Base-by-base conservation (phyloP, 2,888 invertebrate species). In the Cantharis rufa region DNA sequence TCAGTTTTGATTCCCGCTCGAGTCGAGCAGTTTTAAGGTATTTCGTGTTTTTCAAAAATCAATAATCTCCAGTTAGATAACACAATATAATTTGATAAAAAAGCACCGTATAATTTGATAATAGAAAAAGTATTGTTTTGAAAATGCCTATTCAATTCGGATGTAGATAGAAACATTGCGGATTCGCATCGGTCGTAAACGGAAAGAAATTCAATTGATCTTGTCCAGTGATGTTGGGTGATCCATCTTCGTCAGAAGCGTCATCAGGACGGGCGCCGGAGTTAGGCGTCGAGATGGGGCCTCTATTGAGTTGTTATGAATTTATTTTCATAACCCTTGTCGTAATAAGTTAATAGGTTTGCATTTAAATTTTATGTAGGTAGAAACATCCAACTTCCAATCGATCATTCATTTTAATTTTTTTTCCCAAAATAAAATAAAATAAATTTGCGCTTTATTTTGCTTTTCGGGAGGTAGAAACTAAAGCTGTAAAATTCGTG, bases 161-260 rank as follows among this genome's bases (percentile, higher is more conserved):
- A 83, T 82, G 82, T 80, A 81, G 80, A 82, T 79, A 78, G 80
- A 77, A 80, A 76, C 78, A 78, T 80, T 82, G 81, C 78, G 82
- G 80, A 76, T 76, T 75, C 76, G 74, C 83, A 83, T 81, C 81
- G 82, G 83, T 82, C 84, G 84, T 85, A 86, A 86, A 86, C 86
- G 89, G 89, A 89, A 89, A 89, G 89, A 89, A 90, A 90, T 90
- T 90, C 89, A 90, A 90, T 90, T 90, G 90, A 90, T 90, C 89
- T 89, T 88, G 89, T 89, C 89, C 88, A 86, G 88, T 85, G 87
- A 87, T 87, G 88, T 87, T 84, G 86, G 87, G 86, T 88, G 85
- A 90, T 90, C 88, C 88, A 88, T 90, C 90, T 90, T 89, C 89
- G 89, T 89, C 88, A 88, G 83, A 85, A 85, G 85, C 77, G 82